phyloP scores from a whole-genome alignment of 2,888 invertebrate genomes.

The Dysmachus trigonus region DNA sequence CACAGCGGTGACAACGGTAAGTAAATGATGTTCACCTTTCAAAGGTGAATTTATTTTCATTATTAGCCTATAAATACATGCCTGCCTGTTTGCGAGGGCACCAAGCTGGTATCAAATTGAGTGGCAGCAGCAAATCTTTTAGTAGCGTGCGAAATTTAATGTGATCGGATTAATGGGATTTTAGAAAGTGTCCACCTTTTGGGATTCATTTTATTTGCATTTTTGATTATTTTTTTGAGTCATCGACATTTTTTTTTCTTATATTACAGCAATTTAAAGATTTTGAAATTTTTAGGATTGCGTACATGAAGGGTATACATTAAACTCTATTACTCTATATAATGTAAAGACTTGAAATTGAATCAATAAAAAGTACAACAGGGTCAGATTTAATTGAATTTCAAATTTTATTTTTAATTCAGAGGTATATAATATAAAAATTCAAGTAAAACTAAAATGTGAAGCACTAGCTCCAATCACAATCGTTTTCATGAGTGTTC shows the following conservation, averaged over 20 bases:
- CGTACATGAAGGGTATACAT: neutral
- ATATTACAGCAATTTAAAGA: too few species aligned
- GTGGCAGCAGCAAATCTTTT: constrained; percentile 14
- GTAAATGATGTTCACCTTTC: constrained; percentile 52
- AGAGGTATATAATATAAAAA: too few species aligned
- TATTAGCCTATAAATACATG: constrained; percentile 41
- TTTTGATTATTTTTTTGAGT: neutral
- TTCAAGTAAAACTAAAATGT: too few species aligned
- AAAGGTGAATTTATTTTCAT: constrained; percentile 43
- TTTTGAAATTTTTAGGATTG: neutral
- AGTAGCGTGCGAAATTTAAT: constrained; percentile 33
- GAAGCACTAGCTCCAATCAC: too few species aligned
- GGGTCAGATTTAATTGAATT: too few species aligned
- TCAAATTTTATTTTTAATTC: too few species aligned
- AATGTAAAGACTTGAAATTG: neutral
- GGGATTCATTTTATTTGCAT: neutral
- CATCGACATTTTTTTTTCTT: neutral
- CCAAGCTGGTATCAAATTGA: neutral
- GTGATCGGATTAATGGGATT: constrained; percentile 43
- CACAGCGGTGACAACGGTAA: constrained; percentile 73
- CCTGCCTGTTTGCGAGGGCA: neutral
- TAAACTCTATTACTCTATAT: neutral
- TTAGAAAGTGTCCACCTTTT: neutral
- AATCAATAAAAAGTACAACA: neutral
- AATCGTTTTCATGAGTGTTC: too few species aligned